phyloP scores from a whole-genome alignment of 2,888 invertebrate species.

The Corbicula japonica region DNA sequence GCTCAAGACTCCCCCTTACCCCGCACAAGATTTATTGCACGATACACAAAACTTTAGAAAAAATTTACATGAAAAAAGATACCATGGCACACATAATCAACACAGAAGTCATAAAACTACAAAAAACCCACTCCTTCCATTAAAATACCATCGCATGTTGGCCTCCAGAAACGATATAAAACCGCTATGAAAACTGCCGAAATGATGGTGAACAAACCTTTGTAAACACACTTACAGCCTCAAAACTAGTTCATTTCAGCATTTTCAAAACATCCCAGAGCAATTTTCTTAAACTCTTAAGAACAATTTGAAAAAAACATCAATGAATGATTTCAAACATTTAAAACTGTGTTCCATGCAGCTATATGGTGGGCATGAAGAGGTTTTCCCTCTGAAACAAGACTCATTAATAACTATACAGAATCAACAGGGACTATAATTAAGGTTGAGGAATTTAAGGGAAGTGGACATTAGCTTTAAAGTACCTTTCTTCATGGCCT shows the following conservation, averaged over 20 bases:
- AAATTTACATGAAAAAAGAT: too few relatives aligned
- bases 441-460: neutral
- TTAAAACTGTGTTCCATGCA: constrained; percentile 6
- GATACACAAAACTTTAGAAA: too few relatives aligned
- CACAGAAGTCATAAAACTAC: constrained; percentile 26
- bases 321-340: too few relatives aligned
- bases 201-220: constrained; percentile 8
- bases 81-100: too few relatives aligned
- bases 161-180: constrained; percentile 29
- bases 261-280: constrained; percentile 6
- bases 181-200: constrained; percentile 8
- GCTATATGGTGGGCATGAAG: constrained; percentile 8
- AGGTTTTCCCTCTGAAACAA: neutral
- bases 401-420: constrained; percentile 6
- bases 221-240: constrained; percentile 7
- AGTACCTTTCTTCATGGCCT: too few relatives aligned
- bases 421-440: neutral
- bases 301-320: constrained; percentile 15
- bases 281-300: too few relatives aligned
- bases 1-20: too few relatives aligned
- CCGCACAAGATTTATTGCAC: too few relatives aligned
- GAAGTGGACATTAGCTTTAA: neutral
- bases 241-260: constrained; percentile 6
- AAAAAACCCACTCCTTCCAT: constrained; percentile 17
- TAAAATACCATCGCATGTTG: constrained; percentile 22